These are phyloP conservation scores for Todiramphus chloris DNA, from an alignment of 2,113 vertebrate species.

Conservation along the genomic window DNA sequence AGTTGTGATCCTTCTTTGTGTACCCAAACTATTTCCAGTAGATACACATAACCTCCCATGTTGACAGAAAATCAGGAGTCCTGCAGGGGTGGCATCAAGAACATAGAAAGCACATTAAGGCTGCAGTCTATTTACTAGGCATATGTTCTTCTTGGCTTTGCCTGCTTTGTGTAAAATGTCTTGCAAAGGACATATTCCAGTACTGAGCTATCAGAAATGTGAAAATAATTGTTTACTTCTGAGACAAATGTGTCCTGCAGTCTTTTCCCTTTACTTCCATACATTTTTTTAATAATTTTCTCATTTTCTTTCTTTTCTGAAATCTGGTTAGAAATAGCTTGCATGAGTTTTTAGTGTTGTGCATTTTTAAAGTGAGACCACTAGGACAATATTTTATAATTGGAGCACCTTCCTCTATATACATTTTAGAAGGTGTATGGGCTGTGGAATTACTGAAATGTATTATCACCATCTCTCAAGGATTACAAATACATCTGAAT, in stretches of 20 bases:
- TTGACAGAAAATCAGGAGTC: background rate
- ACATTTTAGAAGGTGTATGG: background rate
- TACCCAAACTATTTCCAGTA: background rate
- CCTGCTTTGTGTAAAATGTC: background rate
- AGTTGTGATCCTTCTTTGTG: background rate
- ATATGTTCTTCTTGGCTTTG: background rate
- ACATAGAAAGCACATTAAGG: background rate
- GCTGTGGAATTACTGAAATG: background rate
- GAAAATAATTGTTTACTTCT: background rate
- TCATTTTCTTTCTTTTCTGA: background rate
- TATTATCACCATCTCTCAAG: background rate
- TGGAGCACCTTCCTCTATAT: background rate
- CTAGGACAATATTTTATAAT: background rate
- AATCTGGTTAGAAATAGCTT: background rate
- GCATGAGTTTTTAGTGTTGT: background rate
- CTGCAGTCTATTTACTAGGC: background rate
- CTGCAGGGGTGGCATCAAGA: background rate
- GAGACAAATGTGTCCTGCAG: background rate
- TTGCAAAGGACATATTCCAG: background rate
- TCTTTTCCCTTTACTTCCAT: background rate
- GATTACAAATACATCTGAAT: background rate
- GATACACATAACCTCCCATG: background rate
- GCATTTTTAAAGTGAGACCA: background rate
- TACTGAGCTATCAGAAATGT: background rate
- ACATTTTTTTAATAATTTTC: background rate